Percentiles rank a stretch among this genome's conserved stretches.
Evolutionary conservation across 2,113 vertebrate genomes (phyloP).

Genomic region (Lepisosteus oculatus): DNA sequence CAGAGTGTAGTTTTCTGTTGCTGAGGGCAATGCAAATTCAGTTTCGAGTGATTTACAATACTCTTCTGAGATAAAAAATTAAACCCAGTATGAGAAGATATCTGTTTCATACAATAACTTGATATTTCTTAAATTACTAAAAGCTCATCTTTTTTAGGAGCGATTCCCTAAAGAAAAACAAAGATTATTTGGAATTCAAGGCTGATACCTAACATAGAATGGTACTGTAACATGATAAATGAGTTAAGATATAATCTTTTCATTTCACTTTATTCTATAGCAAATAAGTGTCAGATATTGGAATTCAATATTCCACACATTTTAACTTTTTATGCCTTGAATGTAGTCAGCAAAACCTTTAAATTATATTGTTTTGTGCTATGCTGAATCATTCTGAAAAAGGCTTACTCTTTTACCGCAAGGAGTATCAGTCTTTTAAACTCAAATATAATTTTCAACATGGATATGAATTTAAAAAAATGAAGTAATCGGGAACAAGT

Average conservation of each 20-base stretch:
- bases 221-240: conserved; percentile 7
- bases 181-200: neutral
- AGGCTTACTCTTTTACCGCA: no score
- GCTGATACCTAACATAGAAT: neutral
- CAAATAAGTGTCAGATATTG: neutral
- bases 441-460: no score
- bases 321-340: neutral
- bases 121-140: conserved; percentile 6
- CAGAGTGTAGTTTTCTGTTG: neutral
- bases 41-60: neutral
- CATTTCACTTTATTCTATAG: neutral
- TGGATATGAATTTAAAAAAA: no score
- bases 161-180: neutral
- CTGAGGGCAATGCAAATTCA: neutral
- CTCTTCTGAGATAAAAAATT: conserved; percentile 2
- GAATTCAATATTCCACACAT: neutral
- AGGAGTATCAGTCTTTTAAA: no score
- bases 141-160: conserved; percentile 1
- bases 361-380: neutral
- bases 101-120: neutral
- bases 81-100: neutral
- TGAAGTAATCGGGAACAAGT: no score
- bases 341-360: neutral
- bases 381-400: no score
- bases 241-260: neutral